These are phyloP conservation scores for Mystacornis crossleyi DNA, from an alignment of 2,113 vertebrate genomes.

Conservation along the genomic window DNA sequence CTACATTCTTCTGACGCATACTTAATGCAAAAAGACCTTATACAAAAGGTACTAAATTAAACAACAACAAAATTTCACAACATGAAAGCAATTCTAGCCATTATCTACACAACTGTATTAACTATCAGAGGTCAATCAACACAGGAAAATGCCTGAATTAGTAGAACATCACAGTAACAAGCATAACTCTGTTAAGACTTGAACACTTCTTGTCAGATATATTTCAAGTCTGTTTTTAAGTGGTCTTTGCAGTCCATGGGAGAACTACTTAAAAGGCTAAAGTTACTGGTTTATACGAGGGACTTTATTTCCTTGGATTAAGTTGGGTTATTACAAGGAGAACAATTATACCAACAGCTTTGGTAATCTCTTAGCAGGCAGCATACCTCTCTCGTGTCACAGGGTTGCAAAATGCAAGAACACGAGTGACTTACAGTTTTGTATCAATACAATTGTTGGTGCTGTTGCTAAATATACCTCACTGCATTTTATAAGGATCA, in stretches of 20 bases:
- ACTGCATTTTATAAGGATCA: neutral
- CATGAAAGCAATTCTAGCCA: neutral
- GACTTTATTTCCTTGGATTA: neutral
- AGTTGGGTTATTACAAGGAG: neutral
- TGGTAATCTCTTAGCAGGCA: neutral
- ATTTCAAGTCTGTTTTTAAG: neutral
- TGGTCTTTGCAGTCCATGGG: neutral
- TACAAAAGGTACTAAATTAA: neutral
- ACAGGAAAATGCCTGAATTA: neutral
- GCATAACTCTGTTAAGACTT: neutral
- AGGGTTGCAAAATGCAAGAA: neutral
- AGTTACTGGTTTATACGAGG: neutral
- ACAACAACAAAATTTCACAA: neutral
- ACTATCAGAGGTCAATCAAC: neutral
- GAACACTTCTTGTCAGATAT: neutral
- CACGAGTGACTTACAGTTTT: neutral
- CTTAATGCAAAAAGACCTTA: neutral
- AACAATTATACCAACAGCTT: neutral
- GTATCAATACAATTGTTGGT: neutral
- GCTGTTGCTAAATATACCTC: neutral
- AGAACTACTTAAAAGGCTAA: neutral
- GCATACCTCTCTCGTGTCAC: neutral
- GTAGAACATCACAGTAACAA: neutral
- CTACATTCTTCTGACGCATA: neutral
- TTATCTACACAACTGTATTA: neutral